phyloP scores from a whole-genome alignment of 2,113 vertebrate species.

The mouse (Mus musculus) region DNA sequence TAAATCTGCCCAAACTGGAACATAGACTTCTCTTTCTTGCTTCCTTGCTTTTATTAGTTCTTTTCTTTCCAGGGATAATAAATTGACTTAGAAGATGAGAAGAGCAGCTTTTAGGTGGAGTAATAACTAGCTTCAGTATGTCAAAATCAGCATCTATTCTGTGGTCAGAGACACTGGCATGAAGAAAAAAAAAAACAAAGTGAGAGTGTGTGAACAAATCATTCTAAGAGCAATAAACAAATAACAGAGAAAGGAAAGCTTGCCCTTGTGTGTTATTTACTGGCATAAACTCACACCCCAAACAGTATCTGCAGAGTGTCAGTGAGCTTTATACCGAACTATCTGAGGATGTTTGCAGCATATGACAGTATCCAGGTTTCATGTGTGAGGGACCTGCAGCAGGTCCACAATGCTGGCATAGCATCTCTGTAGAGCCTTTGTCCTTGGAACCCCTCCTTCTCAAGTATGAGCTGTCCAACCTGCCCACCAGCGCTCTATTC shows the following conservation, averaged over 20 bases:
- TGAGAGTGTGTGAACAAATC: conserved; percentile 45
- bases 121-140: neutral
- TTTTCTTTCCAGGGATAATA: neutral
- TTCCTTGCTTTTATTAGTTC: neutral
- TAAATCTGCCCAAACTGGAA: conserved; percentile 21
- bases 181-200: neutral
- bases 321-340: neutral
- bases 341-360: neutral
- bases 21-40: neutral
- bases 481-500: conserved; percentile 13
- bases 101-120: neutral
- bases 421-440: neutral
- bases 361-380: neutral
- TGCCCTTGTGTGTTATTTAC: conserved; percentile 65
- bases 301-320: neutral
- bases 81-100: conserved; percentile 39
- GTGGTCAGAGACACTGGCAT: neutral
- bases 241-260: conserved; percentile 22
- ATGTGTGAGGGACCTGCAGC: neutral
- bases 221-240: conserved; percentile 68
- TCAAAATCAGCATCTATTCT: conserved; percentile 44
- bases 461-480: conserved; percentile 11
- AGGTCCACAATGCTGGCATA: neutral
- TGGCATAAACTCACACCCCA: neutral
- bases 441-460: conserved; percentile 49